Percentiles rank a stretch among this genome's conserved stretches.
Conservation (phyloP, 2,888 invertebrate species). For the Drosophila quinaria region DNA sequence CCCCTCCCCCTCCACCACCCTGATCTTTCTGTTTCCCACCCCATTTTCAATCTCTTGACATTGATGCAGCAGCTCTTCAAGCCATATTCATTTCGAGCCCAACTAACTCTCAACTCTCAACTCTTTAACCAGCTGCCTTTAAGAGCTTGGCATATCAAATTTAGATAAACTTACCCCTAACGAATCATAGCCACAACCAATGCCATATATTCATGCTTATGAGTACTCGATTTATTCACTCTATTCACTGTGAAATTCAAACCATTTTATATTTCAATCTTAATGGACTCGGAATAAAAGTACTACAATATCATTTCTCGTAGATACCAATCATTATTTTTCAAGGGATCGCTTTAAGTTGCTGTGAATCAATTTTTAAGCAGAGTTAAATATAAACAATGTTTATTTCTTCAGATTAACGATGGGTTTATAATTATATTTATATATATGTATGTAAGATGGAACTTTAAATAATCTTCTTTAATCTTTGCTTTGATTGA, state of each 20-base stretch:
- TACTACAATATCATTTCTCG: background rate
- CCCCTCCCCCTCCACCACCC: background rate
- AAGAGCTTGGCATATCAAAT: conserved; percentile 24
- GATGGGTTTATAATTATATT: too few relatives aligned
- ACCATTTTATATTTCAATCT: conserved; percentile 3
- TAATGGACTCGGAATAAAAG: background rate
- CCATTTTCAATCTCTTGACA: background rate
- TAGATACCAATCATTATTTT: background rate
- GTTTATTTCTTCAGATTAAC: background rate
- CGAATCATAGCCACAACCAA: background rate
- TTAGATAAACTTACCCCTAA: conserved; percentile 26
- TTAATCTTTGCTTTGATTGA: too few relatives aligned
- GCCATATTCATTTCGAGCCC: conserved; percentile 7
- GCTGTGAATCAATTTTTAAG: too few relatives aligned
- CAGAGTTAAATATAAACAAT: background rate
- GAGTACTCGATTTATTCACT: background rate
- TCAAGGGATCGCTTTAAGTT: background rate
- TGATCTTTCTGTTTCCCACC: too few relatives aligned
- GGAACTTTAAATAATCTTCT: too few relatives aligned
- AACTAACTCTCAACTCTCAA: conserved; percentile 7
- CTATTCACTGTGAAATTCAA: conserved; percentile 1
- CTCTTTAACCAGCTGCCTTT: conserved; percentile 33
- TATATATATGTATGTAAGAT: too few relatives aligned
- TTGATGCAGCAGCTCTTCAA: conserved; percentile 5
- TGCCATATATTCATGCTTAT: background rate